Evolutionary conservation across 2,113 vertebrate genomes (phyloP).

Genomic region (Kryptolebias marmoratus): DNA sequence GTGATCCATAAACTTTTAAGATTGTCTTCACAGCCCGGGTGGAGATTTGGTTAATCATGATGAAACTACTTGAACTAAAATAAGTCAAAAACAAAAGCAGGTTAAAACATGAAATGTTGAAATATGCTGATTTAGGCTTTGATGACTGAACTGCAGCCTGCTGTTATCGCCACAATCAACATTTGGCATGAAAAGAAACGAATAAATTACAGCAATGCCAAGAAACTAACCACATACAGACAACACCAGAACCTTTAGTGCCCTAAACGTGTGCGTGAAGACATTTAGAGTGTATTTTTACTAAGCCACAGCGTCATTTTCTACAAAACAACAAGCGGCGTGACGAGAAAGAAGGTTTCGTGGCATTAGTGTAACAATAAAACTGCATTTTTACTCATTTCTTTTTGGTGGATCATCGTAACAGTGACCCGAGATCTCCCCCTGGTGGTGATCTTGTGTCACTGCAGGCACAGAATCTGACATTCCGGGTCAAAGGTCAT

Average conservation of each 20-base stretch:
- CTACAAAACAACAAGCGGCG: neutral
- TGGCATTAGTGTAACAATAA: slow-evolving; percentile 27
- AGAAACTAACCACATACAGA: slow-evolving; percentile 24
- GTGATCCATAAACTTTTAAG: slow-evolving; percentile 30
- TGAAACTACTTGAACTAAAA: slow-evolving; percentile 12
- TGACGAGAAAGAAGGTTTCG: neutral
- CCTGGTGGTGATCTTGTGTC: slow-evolving; percentile 45
- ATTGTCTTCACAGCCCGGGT: slow-evolving; percentile 55
- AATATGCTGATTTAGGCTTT: slow-evolving; percentile 13
- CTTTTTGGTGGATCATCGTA: slow-evolving; percentile 3
- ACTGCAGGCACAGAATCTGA: slow-evolving; percentile 36
- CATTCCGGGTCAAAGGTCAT: slow-evolving; percentile 4
- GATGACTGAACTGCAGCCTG: slow-evolving; percentile 49
- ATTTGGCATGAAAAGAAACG: slow-evolving; percentile 64
- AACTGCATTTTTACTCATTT: slow-evolving; percentile 11
- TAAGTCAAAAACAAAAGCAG: neutral
- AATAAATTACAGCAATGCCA: slow-evolving; percentile 41
- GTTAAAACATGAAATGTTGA: slow-evolving; percentile 46
- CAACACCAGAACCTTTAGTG: slow-evolving; percentile 33
- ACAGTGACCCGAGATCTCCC: slow-evolving; percentile 32
- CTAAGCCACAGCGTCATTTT: slow-evolving; percentile 20
- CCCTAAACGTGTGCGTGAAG: slow-evolving; percentile 26
- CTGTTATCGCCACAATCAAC: slow-evolving; percentile 51
- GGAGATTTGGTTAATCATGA: slow-evolving; percentile 40
- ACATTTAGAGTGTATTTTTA: slow-evolving; percentile 32